phyloP scores from a whole-genome alignment of 30 jellyfish, hydroid and myxozoan genomes.

The Pseudorhiza aurosa region DNA sequence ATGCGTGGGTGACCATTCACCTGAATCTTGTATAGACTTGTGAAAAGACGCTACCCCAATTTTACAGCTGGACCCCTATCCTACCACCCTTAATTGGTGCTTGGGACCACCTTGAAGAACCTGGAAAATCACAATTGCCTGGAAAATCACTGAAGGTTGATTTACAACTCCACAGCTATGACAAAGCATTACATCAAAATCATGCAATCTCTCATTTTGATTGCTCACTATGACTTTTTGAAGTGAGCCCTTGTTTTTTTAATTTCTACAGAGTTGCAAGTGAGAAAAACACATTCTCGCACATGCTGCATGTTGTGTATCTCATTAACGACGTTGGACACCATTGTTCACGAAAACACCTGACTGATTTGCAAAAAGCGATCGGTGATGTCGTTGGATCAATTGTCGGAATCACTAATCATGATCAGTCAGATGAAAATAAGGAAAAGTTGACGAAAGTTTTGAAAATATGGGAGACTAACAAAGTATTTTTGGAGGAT shows the following conservation, averaged over 20 bases:
- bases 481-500: constrained; percentile 67
- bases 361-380: constrained; percentile 76
- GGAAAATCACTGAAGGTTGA: too few species aligned
- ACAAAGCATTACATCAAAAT: too few species aligned
- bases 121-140: too few species aligned
- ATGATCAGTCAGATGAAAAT: constrained; percentile 74
- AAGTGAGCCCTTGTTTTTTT: background rate
- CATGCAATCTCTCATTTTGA: too few species aligned
- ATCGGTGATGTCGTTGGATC: constrained; percentile 75
- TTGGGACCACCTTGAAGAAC: too few species aligned
- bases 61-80: too few species aligned
- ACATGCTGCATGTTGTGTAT: constrained; percentile 83
- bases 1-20: too few species aligned
- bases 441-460: constrained; percentile 86
- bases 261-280: constrained; percentile 25
- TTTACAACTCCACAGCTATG: too few species aligned
- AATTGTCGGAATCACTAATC: constrained; percentile 71
- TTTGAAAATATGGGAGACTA: constrained; percentile 89
- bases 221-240: too few species aligned
- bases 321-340: constrained; percentile 91
- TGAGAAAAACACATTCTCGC: constrained; percentile 66
- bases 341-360: constrained; percentile 88
- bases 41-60: too few species aligned
- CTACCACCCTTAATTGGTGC: too few species aligned
- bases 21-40: too few species aligned